Base-by-base conservation (phyloP, 2,888 invertebrate genomes). In the Cryptocephalus primarius region DNA sequence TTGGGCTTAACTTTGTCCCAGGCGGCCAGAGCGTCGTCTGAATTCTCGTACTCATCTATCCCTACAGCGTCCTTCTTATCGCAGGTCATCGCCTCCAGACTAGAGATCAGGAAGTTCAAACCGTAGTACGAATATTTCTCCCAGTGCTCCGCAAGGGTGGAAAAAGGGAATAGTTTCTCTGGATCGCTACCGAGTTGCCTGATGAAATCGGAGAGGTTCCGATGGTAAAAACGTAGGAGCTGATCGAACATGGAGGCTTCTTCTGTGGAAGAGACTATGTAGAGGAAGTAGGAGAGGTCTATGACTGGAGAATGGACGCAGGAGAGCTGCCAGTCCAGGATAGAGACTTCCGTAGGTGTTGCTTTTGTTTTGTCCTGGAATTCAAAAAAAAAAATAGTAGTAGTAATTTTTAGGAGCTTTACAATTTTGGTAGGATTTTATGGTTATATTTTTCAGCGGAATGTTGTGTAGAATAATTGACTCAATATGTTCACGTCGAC, bases 61-160 rank as follows among this genome's bases (percentile, higher is more conserved):
- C 3, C 36, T 4, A 4, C 6, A 36, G 6, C 11, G 6, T 36
- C 36, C 3, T 12, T 6, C 6, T 36, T 36, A 36, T 36, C 36
- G 12, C 36, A 36, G 3, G 6, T 2, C 12, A 36, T 12, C n/a
- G 36, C n/a, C 3, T 36, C 11, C 11, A 36, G 2, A 2, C n/a
- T 4, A 4, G 6, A 36, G 3, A n/a, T 11, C n/a, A n/a, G 12
- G 3, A n/a, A 4, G 2, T 36, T 2, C 1, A 46, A 8, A 1
- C 46, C 42, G 1, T 11, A 31, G 11, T 31, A 10, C 8, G 33
- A 9, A 11, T 46, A 48, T 32, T 40, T 46, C 33, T 11, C 36
- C 48, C 48, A 48, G 33, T 48, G 48, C 31, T 40, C 40, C 39
- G 33, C 41, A 33, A 48, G 39, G 34, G 43, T 33, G 14, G 34